A percentile compares a stretch with the other conserved stretches of the same genome.
Evolutionary conservation across 2,888 invertebrate species (phyloP).

Genomic region (Scaptomyza flava): DNA sequence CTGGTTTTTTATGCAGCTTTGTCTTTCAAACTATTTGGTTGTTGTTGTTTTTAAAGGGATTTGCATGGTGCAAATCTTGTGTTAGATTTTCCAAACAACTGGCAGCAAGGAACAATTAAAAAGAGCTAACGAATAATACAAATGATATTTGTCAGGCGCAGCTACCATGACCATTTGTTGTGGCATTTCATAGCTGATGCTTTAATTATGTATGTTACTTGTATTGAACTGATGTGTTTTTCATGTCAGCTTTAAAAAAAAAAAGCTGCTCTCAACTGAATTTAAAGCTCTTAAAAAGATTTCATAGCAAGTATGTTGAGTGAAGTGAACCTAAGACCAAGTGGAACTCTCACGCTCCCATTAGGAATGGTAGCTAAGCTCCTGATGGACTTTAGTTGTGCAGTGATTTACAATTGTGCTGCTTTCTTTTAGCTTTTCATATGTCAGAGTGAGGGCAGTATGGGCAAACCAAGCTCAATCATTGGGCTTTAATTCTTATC

Average conservation of each 20-base stretch:
- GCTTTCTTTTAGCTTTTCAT: slow-evolving; percentile 35
- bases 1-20: slow-evolving; percentile 27
- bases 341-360: not conserved
- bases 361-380: slow-evolving; percentile 40
- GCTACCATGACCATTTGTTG: not conserved
- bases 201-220: slow-evolving; percentile 8
- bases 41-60: slow-evolving; percentile 12
- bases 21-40: not conserved
- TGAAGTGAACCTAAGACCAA: slow-evolving; percentile 11
- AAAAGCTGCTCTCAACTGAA: slow-evolving; percentile 27
- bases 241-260: not conserved
- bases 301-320: slow-evolving; percentile 24
- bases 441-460: slow-evolving; percentile 33
- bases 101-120: slow-evolving; percentile 20
- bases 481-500: slow-evolving; percentile 64
- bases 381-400: slow-evolving; percentile 57
- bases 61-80: slow-evolving; percentile 48
- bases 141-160: slow-evolving; percentile 23
- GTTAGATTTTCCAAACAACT: slow-evolving; percentile 34
- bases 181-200: not conserved
- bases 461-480: slow-evolving; percentile 30
- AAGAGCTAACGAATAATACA: slow-evolving; percentile 34
- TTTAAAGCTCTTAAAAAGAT: slow-evolving; percentile 50
- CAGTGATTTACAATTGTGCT: slow-evolving; percentile 65
- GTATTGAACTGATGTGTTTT: slow-evolving; percentile 3